Base-by-base conservation (phyloP, 2,888 invertebrate species). In the Neocrepidodera transversa region DNA sequence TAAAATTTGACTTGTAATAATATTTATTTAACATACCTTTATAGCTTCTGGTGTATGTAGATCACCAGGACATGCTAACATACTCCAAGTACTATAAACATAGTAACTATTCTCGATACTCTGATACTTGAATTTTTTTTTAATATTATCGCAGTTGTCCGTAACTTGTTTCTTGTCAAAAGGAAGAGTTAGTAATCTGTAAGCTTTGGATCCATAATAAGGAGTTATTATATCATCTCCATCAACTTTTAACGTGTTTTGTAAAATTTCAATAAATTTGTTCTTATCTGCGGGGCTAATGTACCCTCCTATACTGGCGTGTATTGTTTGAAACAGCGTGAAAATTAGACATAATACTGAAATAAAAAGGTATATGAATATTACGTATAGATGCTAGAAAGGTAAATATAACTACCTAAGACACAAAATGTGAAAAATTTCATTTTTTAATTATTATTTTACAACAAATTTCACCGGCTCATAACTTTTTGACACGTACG, bases 131-230 rank as follows among this genome's bases (percentile, higher is more conserved):
- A 73, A 78, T 13, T 72, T 53, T 7, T 68, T 66, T 49, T 76
- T 70, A 1, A 79, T 54, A 57, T 72, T 71, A 30, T 69, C 68
- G 65, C 79, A 79, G 78, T 81, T 87, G 83, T 74, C 86, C 63
- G 66, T 74, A 59, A 78, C 82, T 43, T 81, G 75, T 73, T 73
- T 84, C 45, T 68, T 81, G 32, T 82, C 85, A 59, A 89, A 76
- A 10, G 84, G 77, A 66, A 85, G 84, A 68, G 86, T 87, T 1
- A 92, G 80, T 42, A 88, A 79, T 67, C 85, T 87, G 55, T 89
- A 84, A 43, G 93, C 95, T 53, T 87, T 82, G 0, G 89, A 83
- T 2, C 91, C 87, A 81, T 90, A 90, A 76, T 92, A 90, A 23
- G 90, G 78, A 2, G 86, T 80, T 53, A 85, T 80, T 42, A 90